These are phyloP conservation scores for Rhynchophorus ferrugineus DNA, from an alignment of 1,140 invertebrate genomes.

Conservation along the genomic window DNA sequence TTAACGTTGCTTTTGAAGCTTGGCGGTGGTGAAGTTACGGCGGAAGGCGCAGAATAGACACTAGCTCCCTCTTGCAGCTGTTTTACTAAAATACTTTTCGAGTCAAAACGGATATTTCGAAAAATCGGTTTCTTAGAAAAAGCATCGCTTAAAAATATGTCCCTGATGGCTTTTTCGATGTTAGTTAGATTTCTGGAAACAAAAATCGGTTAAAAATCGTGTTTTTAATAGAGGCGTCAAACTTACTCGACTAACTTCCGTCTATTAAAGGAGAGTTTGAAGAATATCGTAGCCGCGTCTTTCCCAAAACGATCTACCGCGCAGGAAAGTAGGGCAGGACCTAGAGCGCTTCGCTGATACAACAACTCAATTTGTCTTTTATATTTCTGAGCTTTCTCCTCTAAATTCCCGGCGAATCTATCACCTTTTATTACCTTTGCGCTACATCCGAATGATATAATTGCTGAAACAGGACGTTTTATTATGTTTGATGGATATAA, in stretches of 20 bases:
- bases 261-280: conserved; percentile 63
- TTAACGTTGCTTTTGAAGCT: conserved; percentile 23
- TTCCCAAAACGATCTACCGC: conserved; percentile 62
- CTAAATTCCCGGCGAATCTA: conserved; percentile 51
- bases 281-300: conserved; percentile 63
- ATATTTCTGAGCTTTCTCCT: conserved; percentile 54
- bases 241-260: conserved; percentile 60
- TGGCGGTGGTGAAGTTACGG: conserved; percentile 27
- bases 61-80: conserved; percentile 46
- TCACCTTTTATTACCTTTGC: conserved; percentile 60
- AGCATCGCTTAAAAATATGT: conserved; percentile 59
- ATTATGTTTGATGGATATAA: not conserved
- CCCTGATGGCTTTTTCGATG: conserved; percentile 58
- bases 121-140: conserved; percentile 55
- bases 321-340: conserved; percentile 54
- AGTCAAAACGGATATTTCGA: conserved; percentile 59
- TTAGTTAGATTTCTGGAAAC: conserved; percentile 51
- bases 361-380: conserved; percentile 43
- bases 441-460: conserved; percentile 60
- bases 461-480: conserved; percentile 45
- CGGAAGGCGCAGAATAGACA: conserved; percentile 38
- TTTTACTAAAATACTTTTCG: conserved; percentile 55
- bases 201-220: not conserved
- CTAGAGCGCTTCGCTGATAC: conserved; percentile 49
- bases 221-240: not conserved